Conservation (phyloP, 2,888 invertebrate genomes). For the Drosophila falleni region DNA sequence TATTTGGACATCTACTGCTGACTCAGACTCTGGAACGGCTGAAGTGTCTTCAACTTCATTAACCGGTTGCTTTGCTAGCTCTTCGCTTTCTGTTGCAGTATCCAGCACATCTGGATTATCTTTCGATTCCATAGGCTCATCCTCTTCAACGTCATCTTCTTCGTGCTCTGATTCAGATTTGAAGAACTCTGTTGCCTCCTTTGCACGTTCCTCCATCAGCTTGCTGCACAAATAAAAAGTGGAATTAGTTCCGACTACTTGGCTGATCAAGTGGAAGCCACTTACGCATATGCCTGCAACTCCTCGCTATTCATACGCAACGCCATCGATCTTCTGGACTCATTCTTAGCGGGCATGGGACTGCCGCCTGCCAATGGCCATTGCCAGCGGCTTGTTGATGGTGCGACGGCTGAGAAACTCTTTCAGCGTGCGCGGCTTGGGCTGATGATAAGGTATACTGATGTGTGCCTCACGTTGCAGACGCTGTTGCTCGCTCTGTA, state of each 20-base stretch:
- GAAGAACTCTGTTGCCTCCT: constrained; percentile 91
- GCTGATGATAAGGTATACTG: constrained; percentile 94
- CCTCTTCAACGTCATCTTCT: constrained; percentile 43
- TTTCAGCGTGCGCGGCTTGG: constrained; percentile 91
- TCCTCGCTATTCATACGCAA: constrained; percentile 90
- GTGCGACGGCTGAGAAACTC: constrained; percentile 89
- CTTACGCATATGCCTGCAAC: constrained; percentile 89
- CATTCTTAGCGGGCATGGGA: constrained; percentile 54
- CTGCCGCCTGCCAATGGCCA: constrained; percentile 55
- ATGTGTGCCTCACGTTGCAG: constrained; percentile 91
- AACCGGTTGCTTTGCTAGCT: background rate
- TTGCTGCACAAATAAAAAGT: constrained; percentile 85
- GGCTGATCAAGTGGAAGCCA: background rate
- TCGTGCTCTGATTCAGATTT: constrained; percentile 88
- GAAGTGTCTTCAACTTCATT: background rate
- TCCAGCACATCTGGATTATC: constrained; percentile 37
- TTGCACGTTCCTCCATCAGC: constrained; percentile 90
- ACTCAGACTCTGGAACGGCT: constrained; percentile 5
- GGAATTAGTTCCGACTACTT: constrained; percentile 38
- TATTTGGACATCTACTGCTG: background rate
- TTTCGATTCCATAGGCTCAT: constrained; percentile 24
- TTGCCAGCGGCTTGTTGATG: constrained; percentile 68
- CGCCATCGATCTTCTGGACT: constrained; percentile 61
- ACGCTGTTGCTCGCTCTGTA: constrained; percentile 94
- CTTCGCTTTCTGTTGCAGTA: background rate